Conservation (phyloP, 2,113 vertebrate genomes). For the Nannospalax galili region DNA sequence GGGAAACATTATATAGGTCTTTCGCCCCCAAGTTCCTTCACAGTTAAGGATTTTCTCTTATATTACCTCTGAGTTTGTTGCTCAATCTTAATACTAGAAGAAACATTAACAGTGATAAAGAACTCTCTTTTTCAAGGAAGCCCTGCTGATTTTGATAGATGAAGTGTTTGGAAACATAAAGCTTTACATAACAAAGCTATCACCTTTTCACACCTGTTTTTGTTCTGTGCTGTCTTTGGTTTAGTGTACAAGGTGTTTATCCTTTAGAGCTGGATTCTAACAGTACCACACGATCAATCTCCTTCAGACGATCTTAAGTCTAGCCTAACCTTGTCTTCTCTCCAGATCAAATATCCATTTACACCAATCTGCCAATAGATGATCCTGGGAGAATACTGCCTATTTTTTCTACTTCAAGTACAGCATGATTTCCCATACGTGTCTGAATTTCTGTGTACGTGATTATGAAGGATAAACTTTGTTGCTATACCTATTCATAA, state of each 20-base stretch:
- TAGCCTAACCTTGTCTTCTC: not conserved
- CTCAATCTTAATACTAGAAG: not conserved
- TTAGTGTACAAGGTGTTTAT: not conserved
- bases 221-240: not conserved
- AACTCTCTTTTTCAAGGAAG: conserved; percentile 4
- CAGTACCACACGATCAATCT: not conserved
- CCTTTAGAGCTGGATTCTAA: not conserved
- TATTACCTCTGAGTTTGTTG: not conserved
- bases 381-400: not conserved
- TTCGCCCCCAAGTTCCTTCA: not conserved
- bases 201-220: not conserved
- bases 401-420: not conserved
- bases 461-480: not conserved
- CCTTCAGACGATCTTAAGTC: not conserved
- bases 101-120: not conserved
- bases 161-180: not conserved
- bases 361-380: not conserved
- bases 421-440: not conserved
- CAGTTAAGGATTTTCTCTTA: conserved; percentile 6
- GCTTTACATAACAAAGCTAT: not conserved
- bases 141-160: not conserved
- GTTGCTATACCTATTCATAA: not conserved
- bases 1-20: not conserved
- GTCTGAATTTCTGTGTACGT: not conserved
- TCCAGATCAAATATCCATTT: not conserved